phyloP scores from a whole-genome alignment of 2,888 invertebrate genomes.

The Dicroscelio sp. region DNA sequence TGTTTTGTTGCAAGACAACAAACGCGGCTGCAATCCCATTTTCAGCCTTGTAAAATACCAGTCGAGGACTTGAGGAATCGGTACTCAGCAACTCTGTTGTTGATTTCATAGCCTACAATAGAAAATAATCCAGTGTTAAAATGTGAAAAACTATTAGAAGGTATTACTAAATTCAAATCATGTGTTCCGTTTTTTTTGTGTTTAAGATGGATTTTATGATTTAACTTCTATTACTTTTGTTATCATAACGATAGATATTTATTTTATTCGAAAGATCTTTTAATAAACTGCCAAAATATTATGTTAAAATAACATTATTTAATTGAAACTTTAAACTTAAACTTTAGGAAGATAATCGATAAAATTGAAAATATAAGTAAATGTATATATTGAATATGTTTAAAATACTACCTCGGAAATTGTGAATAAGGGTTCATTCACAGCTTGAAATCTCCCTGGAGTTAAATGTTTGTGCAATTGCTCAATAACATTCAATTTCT shows the following conservation, averaged over 20 bases:
- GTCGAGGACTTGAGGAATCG: neutral
- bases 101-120: constrained; percentile 5
- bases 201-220: too few species aligned
- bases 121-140: neutral
- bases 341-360: too few species aligned
- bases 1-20: neutral
- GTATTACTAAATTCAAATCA: too few species aligned
- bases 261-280: too few species aligned
- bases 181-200: too few species aligned
- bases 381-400: too few species aligned
- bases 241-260: too few species aligned
- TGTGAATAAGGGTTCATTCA: neutral
- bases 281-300: too few species aligned
- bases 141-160: neutral
- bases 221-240: too few species aligned
- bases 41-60: constrained; percentile 13
- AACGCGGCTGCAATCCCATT: constrained; percentile 14
- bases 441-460: neutral
- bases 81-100: constrained; percentile 2
- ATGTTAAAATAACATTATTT: neutral
- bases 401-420: neutral
- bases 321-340: neutral
- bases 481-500: neutral
- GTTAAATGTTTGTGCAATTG: constrained; percentile 9
- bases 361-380: too few species aligned